Evolutionary conservation across 2,888 invertebrate species (phyloP).

Genomic region (Cetonia aurata): DNA sequence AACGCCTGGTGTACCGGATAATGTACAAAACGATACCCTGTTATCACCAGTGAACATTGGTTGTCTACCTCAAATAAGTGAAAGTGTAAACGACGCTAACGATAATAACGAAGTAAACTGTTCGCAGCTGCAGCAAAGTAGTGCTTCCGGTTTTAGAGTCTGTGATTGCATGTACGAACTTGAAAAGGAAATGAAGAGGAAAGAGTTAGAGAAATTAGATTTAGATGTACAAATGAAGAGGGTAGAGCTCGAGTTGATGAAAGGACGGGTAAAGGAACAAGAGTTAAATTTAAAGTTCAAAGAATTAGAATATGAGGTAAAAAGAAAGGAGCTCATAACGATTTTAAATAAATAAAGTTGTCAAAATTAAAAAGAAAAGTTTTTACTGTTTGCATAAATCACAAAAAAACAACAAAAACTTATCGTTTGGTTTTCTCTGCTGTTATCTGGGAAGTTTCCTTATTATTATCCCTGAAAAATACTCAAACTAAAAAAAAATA

Average conservation of each 20-base stretch:
- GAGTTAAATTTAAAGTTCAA: constrained; percentile 36
- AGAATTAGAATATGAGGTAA: constrained; percentile 40
- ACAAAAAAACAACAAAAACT: too few relatives aligned
- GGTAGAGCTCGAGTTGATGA: constrained; percentile 39
- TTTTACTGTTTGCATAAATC: too few relatives aligned
- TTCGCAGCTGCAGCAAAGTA: not conserved
- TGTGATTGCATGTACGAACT: constrained; percentile 6
- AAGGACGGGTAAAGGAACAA: constrained; percentile 32
- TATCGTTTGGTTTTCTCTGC: too few relatives aligned
- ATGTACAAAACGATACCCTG: not conserved
- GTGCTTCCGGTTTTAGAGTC: not conserved
- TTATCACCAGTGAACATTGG: not conserved
- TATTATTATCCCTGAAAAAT: too few relatives aligned
- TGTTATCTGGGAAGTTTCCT: too few relatives aligned
- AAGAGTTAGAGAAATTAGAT: constrained; percentile 39
- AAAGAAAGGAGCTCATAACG: constrained; percentile 1
- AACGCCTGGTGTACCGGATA: not conserved
- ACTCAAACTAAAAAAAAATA: too few relatives aligned
- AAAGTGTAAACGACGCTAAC: not conserved
- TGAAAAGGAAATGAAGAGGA: constrained; percentile 35
- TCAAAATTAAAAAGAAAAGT: not conserved
- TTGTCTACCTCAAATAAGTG: not conserved
- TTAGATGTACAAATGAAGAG: constrained; percentile 40
- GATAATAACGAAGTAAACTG: not conserved
- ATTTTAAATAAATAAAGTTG: too few relatives aligned